Evolutionary conservation across 2,888 invertebrate genomes (phyloP).

Genomic region (Keiferia lycopersicella): DNA sequence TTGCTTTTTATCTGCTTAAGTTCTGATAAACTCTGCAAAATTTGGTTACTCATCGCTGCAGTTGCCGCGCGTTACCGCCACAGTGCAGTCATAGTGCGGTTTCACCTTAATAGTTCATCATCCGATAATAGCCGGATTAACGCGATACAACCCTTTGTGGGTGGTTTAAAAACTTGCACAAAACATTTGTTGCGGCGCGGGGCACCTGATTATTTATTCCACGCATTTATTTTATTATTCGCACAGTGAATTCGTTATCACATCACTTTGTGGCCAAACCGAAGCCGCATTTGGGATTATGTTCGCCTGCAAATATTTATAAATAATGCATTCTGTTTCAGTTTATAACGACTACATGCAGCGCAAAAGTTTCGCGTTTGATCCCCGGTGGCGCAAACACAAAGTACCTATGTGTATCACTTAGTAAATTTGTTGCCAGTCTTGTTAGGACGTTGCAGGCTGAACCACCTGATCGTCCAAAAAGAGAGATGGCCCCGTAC

Average conservation of each 20-base stretch:
- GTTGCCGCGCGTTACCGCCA: no score
- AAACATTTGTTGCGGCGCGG: slow-evolving; percentile 57
- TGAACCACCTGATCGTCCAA: no score
- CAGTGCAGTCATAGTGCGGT: no score
- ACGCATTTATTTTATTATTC: slow-evolving; percentile 56
- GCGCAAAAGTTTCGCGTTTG: no score
- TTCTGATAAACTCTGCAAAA: no score
- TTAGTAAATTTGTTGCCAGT: no score
- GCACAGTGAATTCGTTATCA: slow-evolving; percentile 50
- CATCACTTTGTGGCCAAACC: slow-evolving; percentile 31
- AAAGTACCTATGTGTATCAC: no score
- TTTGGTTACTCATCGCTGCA: no score
- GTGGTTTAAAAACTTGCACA: slow-evolving; percentile 65
- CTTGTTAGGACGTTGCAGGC: no score
- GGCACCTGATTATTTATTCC: slow-evolving; percentile 60
- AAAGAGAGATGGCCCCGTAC: no score
- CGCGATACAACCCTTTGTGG: slow-evolving; percentile 75
- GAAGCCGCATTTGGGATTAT: slow-evolving; percentile 22
- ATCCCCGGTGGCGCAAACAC: no score
- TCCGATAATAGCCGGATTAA: slow-evolving; percentile 75
- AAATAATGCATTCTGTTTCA: slow-evolving; percentile 3
- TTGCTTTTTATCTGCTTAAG: no score
- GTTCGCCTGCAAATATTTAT: slow-evolving; percentile 3
- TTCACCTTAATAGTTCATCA: slow-evolving; percentile 69
- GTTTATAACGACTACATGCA: not conserved